These are phyloP conservation scores for Eulithis testata DNA, from an alignment of 2,888 invertebrate genomes.

Conservation along the genomic window DNA sequence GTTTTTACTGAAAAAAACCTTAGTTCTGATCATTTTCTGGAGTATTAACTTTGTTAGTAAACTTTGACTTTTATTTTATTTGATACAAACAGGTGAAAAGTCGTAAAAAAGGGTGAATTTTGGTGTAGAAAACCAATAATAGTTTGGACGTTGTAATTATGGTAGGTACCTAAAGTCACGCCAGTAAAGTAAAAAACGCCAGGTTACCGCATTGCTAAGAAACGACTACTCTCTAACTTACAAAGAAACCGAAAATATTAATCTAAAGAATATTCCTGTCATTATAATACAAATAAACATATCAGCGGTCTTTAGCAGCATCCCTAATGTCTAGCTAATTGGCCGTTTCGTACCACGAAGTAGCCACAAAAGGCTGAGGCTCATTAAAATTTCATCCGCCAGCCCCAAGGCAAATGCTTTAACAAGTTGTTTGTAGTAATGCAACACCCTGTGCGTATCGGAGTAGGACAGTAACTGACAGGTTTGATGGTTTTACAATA, in stretches of 20 bases:
- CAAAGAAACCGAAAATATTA: neutral
- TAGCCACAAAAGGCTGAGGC: constrained; percentile 59
- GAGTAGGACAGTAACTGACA: constrained; percentile 13
- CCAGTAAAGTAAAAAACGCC: too few relatives aligned
- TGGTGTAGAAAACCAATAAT: too few relatives aligned
- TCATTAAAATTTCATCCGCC: constrained; percentile 74
- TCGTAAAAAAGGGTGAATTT: too few relatives aligned
- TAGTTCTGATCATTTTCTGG: too few relatives aligned
- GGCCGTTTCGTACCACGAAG: constrained; percentile 54
- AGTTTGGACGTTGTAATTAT: too few relatives aligned
- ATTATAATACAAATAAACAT: constrained; percentile 7
- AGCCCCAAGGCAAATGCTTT: constrained; percentile 57
- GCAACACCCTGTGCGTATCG: constrained; percentile 59
- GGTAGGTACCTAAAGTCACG: too few relatives aligned
- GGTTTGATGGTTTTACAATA: constrained; percentile 22
- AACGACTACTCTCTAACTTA: too few relatives aligned
- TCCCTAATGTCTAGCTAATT: constrained; percentile 57
- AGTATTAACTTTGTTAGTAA: too few relatives aligned
- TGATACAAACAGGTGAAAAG: too few relatives aligned
- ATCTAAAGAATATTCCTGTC: constrained; percentile 13
- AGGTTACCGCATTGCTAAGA: too few relatives aligned
- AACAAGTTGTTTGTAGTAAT: constrained; percentile 64
- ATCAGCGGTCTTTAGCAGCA: constrained; percentile 25
- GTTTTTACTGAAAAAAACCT: too few relatives aligned
- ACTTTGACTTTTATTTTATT: too few relatives aligned